Evolutionary conservation across 2,888 invertebrate genomes (phyloP), one percentile per base, ranked within the genome.

Genomic region (Lordiphosa fenestrarum): DNA sequence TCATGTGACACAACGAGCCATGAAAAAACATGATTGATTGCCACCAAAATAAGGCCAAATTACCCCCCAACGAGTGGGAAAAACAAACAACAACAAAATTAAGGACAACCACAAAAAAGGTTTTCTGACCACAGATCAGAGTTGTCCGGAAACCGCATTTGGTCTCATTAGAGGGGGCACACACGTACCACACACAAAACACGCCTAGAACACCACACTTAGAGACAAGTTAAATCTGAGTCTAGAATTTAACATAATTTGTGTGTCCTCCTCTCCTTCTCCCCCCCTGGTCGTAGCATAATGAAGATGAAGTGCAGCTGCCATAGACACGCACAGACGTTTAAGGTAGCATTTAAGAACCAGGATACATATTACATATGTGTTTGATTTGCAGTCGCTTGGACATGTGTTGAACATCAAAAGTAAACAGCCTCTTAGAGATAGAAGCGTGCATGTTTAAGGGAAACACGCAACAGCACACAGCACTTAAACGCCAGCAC

Each of bases 21-120:
- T 41, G 36, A 44, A 53, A 59, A 57, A 59, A 33, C 35, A 57
- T 76, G 76, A 76, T 73, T 73, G 73, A 76, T 73, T 48, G 52
- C 73, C 40, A 30, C 30, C 9, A 30, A 30, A 30, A 30, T 7
- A 10, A 30, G 30, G 30, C 30, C 30, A 30, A 30, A 30, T 30
- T 25, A 41, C 50, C 10, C 9, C 30, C 30, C 30, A 30, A 30
- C 7, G 30, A 6, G 30, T 7, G 9, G 9, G 3, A 30, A 30
- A 7, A 30, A n/a, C n/a, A n/a, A n/a, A n/a, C n/a, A 2, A 9
- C 9, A 2, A 9, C 2, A 30, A 30, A 30, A 30, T 30, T 7
- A 30, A 7, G 30, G 30, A 10, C 10, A 30, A 30, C 30, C 30
- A 30, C 9, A 30, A 30, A 10, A 30, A 30, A 30, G 30, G 30